Conservation (phyloP, 2,113 vertebrate genomes). For the Ceyx margarethae region DNA sequence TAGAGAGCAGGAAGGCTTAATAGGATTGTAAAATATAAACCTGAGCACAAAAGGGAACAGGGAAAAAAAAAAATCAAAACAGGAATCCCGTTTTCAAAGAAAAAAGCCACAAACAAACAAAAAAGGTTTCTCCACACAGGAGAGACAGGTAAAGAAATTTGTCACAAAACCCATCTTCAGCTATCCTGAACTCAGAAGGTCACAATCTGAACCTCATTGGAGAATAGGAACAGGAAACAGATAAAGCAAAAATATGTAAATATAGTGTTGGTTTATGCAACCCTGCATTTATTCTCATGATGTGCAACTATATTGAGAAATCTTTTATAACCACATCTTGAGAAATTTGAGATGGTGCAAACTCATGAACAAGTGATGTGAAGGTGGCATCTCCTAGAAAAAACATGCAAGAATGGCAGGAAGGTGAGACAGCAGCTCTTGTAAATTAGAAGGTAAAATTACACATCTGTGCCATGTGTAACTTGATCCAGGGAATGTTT, state of each 20-base stretch:
- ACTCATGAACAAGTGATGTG: not conserved
- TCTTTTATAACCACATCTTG: not conserved
- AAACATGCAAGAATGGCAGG: not conserved
- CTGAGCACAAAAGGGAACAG: not conserved
- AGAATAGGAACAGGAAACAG: not conserved
- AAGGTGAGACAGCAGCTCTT: not conserved
- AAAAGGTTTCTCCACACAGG: not conserved
- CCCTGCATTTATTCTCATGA: not conserved
- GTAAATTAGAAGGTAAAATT: not conserved
- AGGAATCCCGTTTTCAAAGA: not conserved
- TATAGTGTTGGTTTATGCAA: accelerated
- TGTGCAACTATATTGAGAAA: not conserved
- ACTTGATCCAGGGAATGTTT: not conserved
- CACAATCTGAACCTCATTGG: not conserved
- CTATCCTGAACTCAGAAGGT: not conserved
- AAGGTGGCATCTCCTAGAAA: not conserved
- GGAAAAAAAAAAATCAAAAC: not conserved
- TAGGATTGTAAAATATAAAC: not conserved
- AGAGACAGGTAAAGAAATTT: not conserved
- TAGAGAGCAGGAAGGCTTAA: not conserved
- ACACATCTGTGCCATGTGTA: not conserved
- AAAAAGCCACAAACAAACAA: too few relatives aligned
- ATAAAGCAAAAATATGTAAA: not conserved
- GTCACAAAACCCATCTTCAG: not conserved
- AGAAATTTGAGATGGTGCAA: not conserved